Conservation (phyloP, 2,797 vertebrate species). For the Spinus pinus region DNA sequence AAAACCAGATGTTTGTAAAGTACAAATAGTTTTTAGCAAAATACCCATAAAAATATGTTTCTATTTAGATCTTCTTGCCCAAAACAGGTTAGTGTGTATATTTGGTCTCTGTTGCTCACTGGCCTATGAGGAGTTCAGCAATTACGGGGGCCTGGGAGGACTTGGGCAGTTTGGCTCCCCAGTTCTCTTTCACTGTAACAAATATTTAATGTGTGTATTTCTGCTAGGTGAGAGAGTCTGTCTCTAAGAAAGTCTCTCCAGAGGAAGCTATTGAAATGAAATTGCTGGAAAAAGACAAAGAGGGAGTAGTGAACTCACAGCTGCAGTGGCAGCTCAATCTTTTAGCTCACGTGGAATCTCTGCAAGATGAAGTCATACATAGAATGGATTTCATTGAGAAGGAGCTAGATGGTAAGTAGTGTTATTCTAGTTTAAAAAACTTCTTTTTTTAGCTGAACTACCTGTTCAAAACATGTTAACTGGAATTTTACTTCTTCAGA, state of each 20-base stretch:
- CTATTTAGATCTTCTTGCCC: background rate
- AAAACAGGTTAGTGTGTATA: background rate
- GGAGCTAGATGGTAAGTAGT: constrained; percentile 87
- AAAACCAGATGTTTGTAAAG: background rate
- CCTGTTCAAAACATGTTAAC: background rate
- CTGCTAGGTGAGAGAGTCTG: constrained; percentile 72
- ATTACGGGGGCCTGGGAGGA: background rate
- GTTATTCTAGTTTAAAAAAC: background rate
- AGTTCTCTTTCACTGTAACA: accelerated
- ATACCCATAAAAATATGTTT: background rate
- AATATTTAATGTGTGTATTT: background rate
- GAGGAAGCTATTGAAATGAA: constrained; percentile 75
- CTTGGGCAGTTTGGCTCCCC: background rate
- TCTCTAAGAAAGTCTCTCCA: constrained; percentile 70
- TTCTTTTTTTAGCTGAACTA: background rate
- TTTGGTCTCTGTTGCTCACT: accelerated
- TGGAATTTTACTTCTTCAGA: background rate
- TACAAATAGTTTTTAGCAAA: background rate
- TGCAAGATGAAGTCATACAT: constrained; percentile 92
- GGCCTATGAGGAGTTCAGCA: background rate
- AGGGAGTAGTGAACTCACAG: constrained; percentile 74
- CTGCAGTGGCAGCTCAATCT: constrained; percentile 94
- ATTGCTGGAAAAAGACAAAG: constrained; percentile 72
- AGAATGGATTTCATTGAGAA: constrained; percentile 98
- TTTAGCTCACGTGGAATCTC: constrained; percentile 89